Evolutionary conservation across 2,888 invertebrate genomes (phyloP).

Genomic region (Dusona sp.): DNA sequence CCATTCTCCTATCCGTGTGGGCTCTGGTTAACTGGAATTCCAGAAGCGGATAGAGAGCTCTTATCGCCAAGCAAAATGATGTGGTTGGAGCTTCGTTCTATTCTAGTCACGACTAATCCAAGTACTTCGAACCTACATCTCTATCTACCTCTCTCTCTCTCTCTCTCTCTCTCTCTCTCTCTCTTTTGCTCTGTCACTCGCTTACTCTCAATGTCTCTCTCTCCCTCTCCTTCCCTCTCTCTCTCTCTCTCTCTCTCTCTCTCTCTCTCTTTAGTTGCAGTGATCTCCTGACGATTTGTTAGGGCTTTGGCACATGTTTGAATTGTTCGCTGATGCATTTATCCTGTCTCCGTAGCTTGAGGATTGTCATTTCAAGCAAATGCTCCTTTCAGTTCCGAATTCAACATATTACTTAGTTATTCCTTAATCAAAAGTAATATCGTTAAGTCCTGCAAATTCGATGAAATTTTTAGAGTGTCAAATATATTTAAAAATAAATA

Average conservation of each 20-base stretch:
- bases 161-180: constrained; percentile 19
- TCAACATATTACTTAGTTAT: not conserved
- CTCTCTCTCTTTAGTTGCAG: not conserved
- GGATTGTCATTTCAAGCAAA: constrained; percentile 22
- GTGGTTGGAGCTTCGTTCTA: constrained; percentile 42
- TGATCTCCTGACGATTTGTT: constrained; percentile 12
- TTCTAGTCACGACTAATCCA: constrained; percentile 55
- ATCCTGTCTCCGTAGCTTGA: constrained; percentile 4
- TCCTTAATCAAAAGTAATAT: not conserved
- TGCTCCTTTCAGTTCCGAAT: not conserved
- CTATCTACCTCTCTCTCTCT: constrained; percentile 11
- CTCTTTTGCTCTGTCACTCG: constrained; percentile 2
- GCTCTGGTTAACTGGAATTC: constrained; percentile 12
- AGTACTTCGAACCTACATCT: constrained; percentile 23
- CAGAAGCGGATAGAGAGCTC: constrained; percentile 28
- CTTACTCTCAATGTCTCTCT: too few species aligned
- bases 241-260: constrained; percentile 28
- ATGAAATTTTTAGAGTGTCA: too few species aligned
- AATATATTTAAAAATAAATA: too few species aligned
- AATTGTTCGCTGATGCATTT: constrained; percentile 15
- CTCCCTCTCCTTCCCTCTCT: too few species aligned
- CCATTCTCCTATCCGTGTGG: constrained; percentile 4
- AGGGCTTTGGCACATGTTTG: constrained; percentile 16
- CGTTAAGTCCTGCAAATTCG: not conserved
- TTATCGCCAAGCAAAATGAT: constrained; percentile 52